A percentile compares a stretch with the other conserved stretches of the same genome.
Conservation (phyloP, 2,888 invertebrate species). For the Tenthredo amoena region DNA sequence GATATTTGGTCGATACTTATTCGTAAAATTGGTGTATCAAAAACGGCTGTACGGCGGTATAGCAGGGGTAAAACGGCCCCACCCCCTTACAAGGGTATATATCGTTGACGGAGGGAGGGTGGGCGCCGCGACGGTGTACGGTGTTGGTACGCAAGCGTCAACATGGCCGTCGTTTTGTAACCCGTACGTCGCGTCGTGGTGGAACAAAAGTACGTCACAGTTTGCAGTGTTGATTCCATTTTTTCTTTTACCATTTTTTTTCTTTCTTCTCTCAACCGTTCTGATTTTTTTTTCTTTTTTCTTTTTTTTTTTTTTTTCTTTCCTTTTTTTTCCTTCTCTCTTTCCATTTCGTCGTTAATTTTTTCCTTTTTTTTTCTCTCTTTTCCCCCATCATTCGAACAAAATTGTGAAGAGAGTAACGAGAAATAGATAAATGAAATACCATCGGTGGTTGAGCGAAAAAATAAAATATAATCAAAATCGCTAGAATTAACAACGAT, state of each 20-base stretch:
- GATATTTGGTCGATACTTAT: constrained; percentile 64
- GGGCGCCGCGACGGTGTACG: constrained; percentile 60
- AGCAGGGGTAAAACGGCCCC: constrained; percentile 59
- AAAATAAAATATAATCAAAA: no score
- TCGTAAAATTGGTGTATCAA: constrained; percentile 46
- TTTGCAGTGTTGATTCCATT: background rate
- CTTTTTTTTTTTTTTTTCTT: background rate
- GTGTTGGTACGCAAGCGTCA: constrained; percentile 72
- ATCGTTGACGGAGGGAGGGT: constrained; percentile 35
- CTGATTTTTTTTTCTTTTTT: background rate
- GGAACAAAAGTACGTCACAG: background rate
- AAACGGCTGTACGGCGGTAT: background rate
- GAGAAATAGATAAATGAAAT: no score
- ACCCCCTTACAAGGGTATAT: constrained; percentile 62
- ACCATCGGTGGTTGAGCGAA: no score
- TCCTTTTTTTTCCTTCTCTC: background rate
- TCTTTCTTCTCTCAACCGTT: background rate
- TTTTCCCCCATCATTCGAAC: background rate
- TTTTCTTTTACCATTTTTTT: background rate
- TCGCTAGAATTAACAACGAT: no score
- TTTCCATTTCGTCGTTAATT: no score
- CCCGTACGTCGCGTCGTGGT: background rate
- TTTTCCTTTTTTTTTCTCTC: background rate
- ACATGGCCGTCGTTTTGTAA: constrained; percentile 70
- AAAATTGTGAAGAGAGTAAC: no score